Base-by-base conservation (phyloP, 2,888 invertebrate species). In the Philaethria dido region DNA sequence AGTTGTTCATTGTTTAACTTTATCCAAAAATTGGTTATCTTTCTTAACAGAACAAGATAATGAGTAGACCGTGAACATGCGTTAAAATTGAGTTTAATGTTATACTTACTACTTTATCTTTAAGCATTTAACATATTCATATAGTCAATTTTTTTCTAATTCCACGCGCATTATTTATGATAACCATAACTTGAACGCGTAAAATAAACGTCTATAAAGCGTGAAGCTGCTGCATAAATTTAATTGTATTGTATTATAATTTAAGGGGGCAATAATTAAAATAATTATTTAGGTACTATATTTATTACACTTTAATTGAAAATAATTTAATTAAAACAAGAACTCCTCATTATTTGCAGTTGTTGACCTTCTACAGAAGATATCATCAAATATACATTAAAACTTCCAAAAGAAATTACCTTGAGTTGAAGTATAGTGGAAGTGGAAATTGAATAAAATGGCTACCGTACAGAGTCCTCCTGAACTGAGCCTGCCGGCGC, bases 391-490 rank as follows among this genome's bases (percentile, higher is more conserved):
- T 45, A 36, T 48, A 62, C 22, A 52, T 62, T 62, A 42, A 52
- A 16, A 36, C 18, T 3, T 48, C 33, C 22, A 47, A 60, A 45
- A 45, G 44, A 60, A 60, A 44, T 48, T 50, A 33, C 9, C 16
- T 61, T 22, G 16, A 61, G 52, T 62, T 57, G 36, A 59, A 48
- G 45, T 48, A 36, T 39, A 57, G 25, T 47, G 20, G 63, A 65
- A 64, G 33, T 16, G 54, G 47, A 60, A 68, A 57, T 25, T 20
- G 42, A 62, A 72, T 48, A 79, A 77, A 69, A 92, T 92, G 92
- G 88, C 92, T 45, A 85, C 89, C 61, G 84, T 92, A 47, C 91
- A 91, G 80, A 78, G 84, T 62, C 78, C 83, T 50, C 80, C 84
- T 44, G 88, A 89, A 66, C 82, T 89, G 67, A 88, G 75, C 69